Evolutionary conservation across 2,113 vertebrate genomes (phyloP), one percentile per base, ranked within the genome.

Genomic region (Phalacrocorax aristotelis): DNA sequence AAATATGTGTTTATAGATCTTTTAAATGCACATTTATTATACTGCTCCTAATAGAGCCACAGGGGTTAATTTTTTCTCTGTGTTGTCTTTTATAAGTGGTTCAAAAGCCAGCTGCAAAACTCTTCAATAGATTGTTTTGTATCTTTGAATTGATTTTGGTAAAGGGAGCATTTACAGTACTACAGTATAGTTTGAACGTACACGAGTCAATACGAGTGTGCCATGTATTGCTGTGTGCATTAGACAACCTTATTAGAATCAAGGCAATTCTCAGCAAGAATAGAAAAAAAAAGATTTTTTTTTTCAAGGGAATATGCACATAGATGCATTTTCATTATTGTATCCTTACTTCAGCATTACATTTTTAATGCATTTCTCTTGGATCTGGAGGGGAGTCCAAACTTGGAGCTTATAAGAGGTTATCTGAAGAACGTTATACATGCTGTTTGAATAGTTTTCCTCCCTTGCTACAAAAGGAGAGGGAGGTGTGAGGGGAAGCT

Each of bases 1-100:
- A 98, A 98, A 98, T 98, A 98, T 98, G 98, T 98, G 98, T 98
- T 98, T 98, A 98, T 98, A 98, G 98, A 98, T 98, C 98, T 98
- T 98, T 98, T 98, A 98, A 98, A 98, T 98, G 98, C 98, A 98
- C 98, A 98, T 98, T 98, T 98, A 98, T 98, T 98, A 98, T 98
- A 97, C 97, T 97, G 97, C 97, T 98, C 96, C 98, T 98, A 98
- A 98, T 98, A 98, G 98, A 98, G 98, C 98, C 98, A 98, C 97
- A 98, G 98, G 98, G 98, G 98, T 98, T 98, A 98, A 98, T 98
- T 98, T 98, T 98, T 98, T 94, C 97, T 98, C 96, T 93, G 96
- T 98, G 98, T 98, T 98, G 97, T 98, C 97, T 98, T 98, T 98
- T 97, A 83, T 98, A 98, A 98, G 98, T 98, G 97, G 97, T 98